Base-by-base conservation (phyloP, 2,888 invertebrate genomes). In the Petrophora chlorosata region DNA sequence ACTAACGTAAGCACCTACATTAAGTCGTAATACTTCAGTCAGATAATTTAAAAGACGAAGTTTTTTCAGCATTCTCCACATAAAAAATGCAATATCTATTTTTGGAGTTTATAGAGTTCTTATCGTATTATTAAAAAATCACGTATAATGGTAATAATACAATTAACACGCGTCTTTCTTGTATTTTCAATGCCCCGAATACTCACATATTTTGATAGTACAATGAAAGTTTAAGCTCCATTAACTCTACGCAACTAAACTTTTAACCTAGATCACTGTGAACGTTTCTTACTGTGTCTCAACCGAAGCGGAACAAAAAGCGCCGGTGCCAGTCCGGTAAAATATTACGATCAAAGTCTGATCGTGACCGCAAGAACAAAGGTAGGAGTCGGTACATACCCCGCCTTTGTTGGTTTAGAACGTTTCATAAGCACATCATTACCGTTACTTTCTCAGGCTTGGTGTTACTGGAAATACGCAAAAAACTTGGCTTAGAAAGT, bases 261-360 rank as follows among this genome's bases (percentile, higher is more conserved):
- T 19, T 19, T 19, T 4, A 19, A 19, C 10, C 22, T 36, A 23
- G 9, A n/a, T 5, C 9, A 36, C 44, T 36, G 44, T 23, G 3
- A 19, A 2, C 2, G 10, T 7, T 0, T 2, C 8, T 8, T 29
- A 44, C 12, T 23, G 32, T 10, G 12, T 62, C 67, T 64, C 65
- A 68, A 73, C 65, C 72, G 59, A 53, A 53, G 60, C 61, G 67
- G 63, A 75, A 71, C 72, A 72, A 74, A 79, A 77, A 72, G 61
- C 70, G 63, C 52, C 54, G 56, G 61, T 53, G 58, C 54, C 46
- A 56, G 52, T 55, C 62, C 61, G 66, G 65, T 73, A 61, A 77
- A 75, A 71, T 79, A 77, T 76, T 73, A 70, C 68, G 71, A 76
- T 73, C 73, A 71, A 74, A 74, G 65, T 60, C 65, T 63, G 70